Base-by-base conservation (phyloP, 2,797 vertebrate genomes). In the Novumbra hubbsi region DNA sequence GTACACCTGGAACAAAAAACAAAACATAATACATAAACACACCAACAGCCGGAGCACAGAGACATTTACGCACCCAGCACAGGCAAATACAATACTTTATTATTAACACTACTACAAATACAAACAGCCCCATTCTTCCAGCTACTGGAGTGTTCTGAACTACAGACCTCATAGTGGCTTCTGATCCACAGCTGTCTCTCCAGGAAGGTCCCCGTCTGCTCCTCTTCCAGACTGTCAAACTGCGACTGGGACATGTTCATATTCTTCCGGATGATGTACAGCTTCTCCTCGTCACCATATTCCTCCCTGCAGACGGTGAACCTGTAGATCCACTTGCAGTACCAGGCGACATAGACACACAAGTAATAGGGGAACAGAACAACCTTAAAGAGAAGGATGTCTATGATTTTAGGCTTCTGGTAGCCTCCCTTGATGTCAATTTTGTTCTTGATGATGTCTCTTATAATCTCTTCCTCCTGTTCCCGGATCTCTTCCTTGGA, bases 351-450 rank as follows among this genome's bases (percentile, higher is more conserved):
- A 0, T 97, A 98, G n/a, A 85, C 88, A 78, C 91, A 93, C 75
- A 97, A 78, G 81, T 95, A 94, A 87, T 96, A 94, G 5, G 98
- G 97, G 62, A 93, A 93, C 2, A 99, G 92, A 30, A 98, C 73
- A 1, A 99, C 94, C 84, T 97, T 94, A 80, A 96, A 97, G 15
- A 99, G 87, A 69, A 99, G 94, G 79, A 99, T 97, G 88, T 99
- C 96, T 0, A 91, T 93, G 76, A 99, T 84, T 76, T 95, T 94
- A 66, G 98, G 98, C 75, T 98, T 99, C 90, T 98, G 96, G 87
- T 98, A 99, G 80, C 97, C 96, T 0, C 98, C 98, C 84, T 98
- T 97, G 83, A 99, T 99, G 89, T 99, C 98, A 57, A 99, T 98
- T 92, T 98, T 99, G 82, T 92, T 99, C 88, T 98, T 98, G 86